Base-by-base conservation (phyloP, 2,113 vertebrate genomes). In the Australoheros scitulus region DNA sequence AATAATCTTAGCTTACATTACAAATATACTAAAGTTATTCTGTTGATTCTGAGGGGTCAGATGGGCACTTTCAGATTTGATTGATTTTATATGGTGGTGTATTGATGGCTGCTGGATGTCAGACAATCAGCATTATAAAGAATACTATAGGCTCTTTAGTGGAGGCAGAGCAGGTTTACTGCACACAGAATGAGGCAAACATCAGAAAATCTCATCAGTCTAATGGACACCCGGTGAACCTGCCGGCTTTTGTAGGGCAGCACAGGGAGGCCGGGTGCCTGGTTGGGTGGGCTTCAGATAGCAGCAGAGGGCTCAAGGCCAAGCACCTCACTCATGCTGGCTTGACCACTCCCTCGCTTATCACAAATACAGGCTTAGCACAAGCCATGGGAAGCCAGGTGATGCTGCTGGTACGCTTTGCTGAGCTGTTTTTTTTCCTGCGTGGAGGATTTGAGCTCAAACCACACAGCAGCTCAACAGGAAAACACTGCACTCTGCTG, bases 171-270 rank as follows among this genome's bases (percentile, higher is more conserved):
- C 65, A 70, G 57, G 11, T 89, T 43, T 59, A 57, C 65, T 87
- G 65, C 29, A 47, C 68, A 83, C 22, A 76, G 47, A 24, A 57
- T 20, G 24, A 77, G 57, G 82, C 50, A 80, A 50, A 87, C 79
- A 80, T 75, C 61, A 56, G 76, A 81, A 80, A 84, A 79, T 86
- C 64, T 87, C 85, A 90, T 88, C 80, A 84, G 58, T 72, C 47
- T 80, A 87, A 85, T 90, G 89, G 84, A 80, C 55, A 82, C 43
- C 14, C 55, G 32, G 65, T 68, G 84, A 92, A 87, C 84, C 57
- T 79, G 2, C 8, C 15, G 77, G 68, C 60, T 65, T 81, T 63
- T 83, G 7, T 20, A 65, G 7, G 41, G 50, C 68, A 75, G 65
- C 41, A 32, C 65, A 52, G 43, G 24, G 74, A 29, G 57, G 56